Evolutionary conservation across 2,113 vertebrate species (phyloP), one percentile per base, ranked within the genome.

Genomic region (Daphoenositta chrysoptera): DNA sequence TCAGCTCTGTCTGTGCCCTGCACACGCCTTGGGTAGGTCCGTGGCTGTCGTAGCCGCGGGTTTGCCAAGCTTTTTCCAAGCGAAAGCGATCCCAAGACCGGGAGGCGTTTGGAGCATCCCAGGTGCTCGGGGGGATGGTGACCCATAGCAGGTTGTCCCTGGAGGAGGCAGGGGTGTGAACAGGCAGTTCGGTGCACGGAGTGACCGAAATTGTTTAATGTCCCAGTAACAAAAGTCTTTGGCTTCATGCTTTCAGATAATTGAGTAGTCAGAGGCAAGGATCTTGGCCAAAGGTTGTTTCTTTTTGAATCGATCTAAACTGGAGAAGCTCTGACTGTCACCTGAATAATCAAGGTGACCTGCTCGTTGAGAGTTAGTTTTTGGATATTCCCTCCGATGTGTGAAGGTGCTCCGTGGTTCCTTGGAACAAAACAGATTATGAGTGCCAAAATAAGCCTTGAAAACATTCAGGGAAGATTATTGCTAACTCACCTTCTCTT

Each of bases 271-370:
- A 51, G 50, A 70, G 42, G 19, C 44, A 44, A 48, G 31, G 48
- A 27, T n/a, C 61, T 79, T 40, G 57, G 57, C 48, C 61, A 57
- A 72, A 69, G 71, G 60, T 18, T 87, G 8, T 42, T 86, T 75
- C 22, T 50, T 42, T 66, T 54, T 28, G 9, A 30, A 21, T 53
- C 13, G 13, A 18, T 83, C 22, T 73, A 3, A 83, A 23, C 56
- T 26, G n/a, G 54, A 72, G 48, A 47, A 80, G 64, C 35, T 76
- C n/a, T 0, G 9, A 6, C 71, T 1, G 9, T 70, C 68, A 35
- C 42, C 37, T 66, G 47, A 47, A 60, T 76, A 31, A 35, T 71
- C 72, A 95, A 94, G 91, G 93, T 95, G 94, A 93, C 93, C 60
- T 93, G 35, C 56, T 89, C 33, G 6, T 15, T 51, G 27, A 44